These are phyloP conservation scores for Butastur rufipennis DNA, from an alignment of 2,113 vertebrate genomes.

Conservation along the genomic window DNA sequence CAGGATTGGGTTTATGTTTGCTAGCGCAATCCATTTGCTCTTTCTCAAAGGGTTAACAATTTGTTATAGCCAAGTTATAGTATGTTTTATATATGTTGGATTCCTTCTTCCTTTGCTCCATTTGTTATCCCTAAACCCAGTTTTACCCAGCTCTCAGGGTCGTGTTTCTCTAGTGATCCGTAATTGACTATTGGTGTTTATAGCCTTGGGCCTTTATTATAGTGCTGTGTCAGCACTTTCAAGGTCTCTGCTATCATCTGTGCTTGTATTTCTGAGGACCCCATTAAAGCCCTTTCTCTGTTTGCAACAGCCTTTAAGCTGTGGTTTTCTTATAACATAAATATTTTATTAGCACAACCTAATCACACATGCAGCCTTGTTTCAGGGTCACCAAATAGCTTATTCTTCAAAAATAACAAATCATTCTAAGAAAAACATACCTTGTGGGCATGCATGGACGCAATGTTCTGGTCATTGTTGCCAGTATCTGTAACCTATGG, in stretches of 20 bases:
- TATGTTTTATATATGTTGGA: background rate
- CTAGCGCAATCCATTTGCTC: background rate
- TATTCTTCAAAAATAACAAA: background rate
- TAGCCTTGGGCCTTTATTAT: background rate
- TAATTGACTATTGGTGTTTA: background rate
- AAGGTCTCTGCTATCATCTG: background rate
- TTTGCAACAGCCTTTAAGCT: background rate
- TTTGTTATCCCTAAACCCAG: background rate
- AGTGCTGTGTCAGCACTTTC: background rate
- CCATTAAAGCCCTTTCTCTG: background rate
- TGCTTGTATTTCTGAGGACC: background rate
- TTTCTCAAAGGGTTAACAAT: background rate
- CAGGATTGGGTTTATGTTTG: background rate
- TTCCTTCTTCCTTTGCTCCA: background rate
- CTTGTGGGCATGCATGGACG: background rate
- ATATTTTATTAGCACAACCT: background rate
- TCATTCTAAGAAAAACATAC: background rate
- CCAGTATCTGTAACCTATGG: background rate
- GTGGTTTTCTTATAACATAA: background rate
- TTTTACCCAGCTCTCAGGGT: background rate
- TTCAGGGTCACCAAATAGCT: background rate
- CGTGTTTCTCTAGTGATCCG: background rate
- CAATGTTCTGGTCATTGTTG: background rate
- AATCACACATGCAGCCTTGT: background rate
- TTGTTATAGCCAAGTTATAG: background rate